These are phyloP conservation scores for Myotis findleyi DNA, from an alignment of 2,797 vertebrate species.

Conservation along the genomic window DNA sequence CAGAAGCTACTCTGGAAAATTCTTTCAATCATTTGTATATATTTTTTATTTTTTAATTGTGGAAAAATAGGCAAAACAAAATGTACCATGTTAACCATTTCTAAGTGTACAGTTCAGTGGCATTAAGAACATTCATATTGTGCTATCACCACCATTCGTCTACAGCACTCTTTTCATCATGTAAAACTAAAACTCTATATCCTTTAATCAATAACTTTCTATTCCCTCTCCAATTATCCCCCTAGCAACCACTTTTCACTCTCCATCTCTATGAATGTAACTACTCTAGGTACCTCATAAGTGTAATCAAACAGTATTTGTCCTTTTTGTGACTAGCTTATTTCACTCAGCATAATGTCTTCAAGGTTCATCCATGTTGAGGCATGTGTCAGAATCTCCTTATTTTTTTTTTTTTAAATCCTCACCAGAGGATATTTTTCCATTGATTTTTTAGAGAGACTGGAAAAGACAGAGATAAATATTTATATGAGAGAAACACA, in stretches of 20 bases:
- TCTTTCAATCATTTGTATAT: slow-evolving; percentile 10
- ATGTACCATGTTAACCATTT: neutral
- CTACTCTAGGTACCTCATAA: neutral
- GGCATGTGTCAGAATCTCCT: neutral
- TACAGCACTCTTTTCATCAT: neutral
- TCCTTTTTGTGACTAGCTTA: neutral
- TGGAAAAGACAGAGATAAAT: no score
- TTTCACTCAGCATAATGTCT: slow-evolving; percentile 30
- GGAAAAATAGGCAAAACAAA: neutral
- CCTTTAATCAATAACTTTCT: neutral
- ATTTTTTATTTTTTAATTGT: neutral
- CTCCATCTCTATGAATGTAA: neutral
- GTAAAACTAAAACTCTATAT: neutral
- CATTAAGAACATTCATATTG: neutral
- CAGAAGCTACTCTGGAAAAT: neutral
- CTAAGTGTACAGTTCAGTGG: neutral
- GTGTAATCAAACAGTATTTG: neutral
- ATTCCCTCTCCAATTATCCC: neutral
- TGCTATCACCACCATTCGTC: neutral
- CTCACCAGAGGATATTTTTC: no score
- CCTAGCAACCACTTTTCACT: neutral
- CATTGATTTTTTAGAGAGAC: no score
- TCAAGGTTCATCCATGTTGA: neutral
- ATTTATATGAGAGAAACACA: no score
- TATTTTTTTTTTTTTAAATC: no score